Evolutionary conservation across 2,113 vertebrate species (phyloP), one percentile per base, ranked within the genome.

Genomic region (Microcebus jonahi): DNA sequence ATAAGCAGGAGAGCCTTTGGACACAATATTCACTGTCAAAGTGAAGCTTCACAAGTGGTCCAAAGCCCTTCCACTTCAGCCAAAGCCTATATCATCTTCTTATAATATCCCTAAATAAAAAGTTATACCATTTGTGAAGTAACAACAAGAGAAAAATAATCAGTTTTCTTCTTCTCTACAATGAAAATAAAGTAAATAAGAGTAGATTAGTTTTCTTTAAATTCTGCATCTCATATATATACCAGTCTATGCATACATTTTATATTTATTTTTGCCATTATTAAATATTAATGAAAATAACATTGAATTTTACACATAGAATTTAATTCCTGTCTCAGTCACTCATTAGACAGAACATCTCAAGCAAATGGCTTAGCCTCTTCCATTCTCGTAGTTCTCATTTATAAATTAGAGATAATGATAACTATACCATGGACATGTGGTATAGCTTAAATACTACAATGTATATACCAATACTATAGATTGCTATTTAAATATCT

Each of bases 111-210:
- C 10, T 39, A 48, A 91, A 8, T 73, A 77, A 29, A 92, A 83
- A 34, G 8, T 39, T 11, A 77, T 8, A 23, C 17, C 48, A n/a
- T 61, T 86, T 91, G 14, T 91, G 31, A 53, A 94, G 36, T 34
- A 87, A 53, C 11, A 75, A 23, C 8, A 39, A 20, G 15, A 80
- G 21, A 75, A 85, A 75, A 82, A 4, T 8, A 63, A 55, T 90
- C 1, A 55, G 63, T 61, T 55, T 70, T 55, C 55, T 48, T n/a
- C 20, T 18, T 8, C 48, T 81, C 76, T 84, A 34, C 13, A 90
- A 76, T 85, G n/a, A 39, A 87, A 87, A 71, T 88, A 48, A 84
- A 88, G 75, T 81, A 90, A 88, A 81, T 57, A 89, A 20, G 18
- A 80, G 55, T 17, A 71, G 4, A 67, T 55, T 20, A 68, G 18